Percentiles rank a stretch among this genome's conserved stretches.
Evolutionary conservation across 30 jellyfish, hydroid and myxozoan species (phyloP).

Genomic region (Catostylus mosaicus): DNA sequence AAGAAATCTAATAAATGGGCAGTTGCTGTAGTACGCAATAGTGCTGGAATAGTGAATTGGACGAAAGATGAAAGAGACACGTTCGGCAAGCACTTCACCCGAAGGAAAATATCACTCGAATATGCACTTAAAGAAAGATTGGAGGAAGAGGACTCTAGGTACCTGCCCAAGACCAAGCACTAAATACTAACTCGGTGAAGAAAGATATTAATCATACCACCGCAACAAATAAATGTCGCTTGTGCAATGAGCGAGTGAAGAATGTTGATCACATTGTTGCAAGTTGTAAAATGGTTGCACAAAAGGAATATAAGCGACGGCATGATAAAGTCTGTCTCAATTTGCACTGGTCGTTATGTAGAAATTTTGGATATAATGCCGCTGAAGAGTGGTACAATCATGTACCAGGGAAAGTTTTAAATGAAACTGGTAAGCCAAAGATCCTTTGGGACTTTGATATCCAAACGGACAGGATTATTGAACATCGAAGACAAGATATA

Average conservation of each 20-base stretch:
- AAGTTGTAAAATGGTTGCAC: conserved; percentile 17
- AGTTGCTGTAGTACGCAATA: conserved; percentile 35
- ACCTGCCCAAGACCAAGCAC: conserved; percentile 22
- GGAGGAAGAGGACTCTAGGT: conserved; percentile 45
- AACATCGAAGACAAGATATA: conserved; percentile 25
- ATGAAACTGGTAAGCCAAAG: not conserved
- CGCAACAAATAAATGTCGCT: conserved; percentile 32
- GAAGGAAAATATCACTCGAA: conserved; percentile 29
- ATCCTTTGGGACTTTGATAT: conserved; percentile 12
- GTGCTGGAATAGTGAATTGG: conserved; percentile 41
- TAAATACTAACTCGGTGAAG: conserved; percentile 7
- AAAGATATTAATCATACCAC: conserved; percentile 4
- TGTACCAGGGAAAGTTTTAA: conserved; percentile 27
- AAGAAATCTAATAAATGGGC: conserved; percentile 23
- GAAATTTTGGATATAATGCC: conserved; percentile 27
- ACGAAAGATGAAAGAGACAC: conserved; percentile 10
- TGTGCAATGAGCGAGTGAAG: conserved; percentile 33
- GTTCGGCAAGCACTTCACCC: conserved; percentile 48
- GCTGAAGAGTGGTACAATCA: conserved; percentile 41
- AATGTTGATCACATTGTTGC: conserved; percentile 35
- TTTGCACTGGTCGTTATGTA: conserved; percentile 36
- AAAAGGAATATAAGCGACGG: too few relatives aligned
- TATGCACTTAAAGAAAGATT: conserved; percentile 14
- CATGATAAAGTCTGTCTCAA: conserved; percentile 42
- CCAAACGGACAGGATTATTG: conserved; percentile 6